Conservation (phyloP, 2,888 invertebrate species). For the Acrocera orbiculus region DNA sequence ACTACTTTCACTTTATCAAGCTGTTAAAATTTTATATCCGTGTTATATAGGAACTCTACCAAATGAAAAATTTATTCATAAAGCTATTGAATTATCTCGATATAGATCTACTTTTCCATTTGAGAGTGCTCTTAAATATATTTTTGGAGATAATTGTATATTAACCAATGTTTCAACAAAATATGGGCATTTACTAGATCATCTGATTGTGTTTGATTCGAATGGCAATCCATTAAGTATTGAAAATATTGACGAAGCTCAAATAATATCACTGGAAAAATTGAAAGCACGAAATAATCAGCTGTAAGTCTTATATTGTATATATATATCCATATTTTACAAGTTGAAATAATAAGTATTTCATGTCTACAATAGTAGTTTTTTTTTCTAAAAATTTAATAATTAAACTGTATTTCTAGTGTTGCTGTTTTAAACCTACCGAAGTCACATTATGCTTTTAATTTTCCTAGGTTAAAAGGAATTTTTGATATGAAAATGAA, state of each 20-base stretch:
- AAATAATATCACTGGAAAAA: neutral
- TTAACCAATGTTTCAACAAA: slow-evolving; percentile 8
- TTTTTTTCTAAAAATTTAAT: too few species aligned
- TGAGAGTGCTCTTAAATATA: slow-evolving; percentile 3
- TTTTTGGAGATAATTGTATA: slow-evolving; percentile 7
- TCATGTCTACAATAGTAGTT: too few species aligned
- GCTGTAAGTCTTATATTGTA: neutral
- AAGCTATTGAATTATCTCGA: slow-evolving; percentile 19
- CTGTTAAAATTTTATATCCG: slow-evolving; percentile 33
- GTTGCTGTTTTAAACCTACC: slow-evolving; percentile 7
- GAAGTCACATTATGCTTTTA: slow-evolving; percentile 5
- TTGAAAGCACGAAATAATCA: neutral
- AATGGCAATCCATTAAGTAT: neutral
- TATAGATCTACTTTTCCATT: slow-evolving; percentile 4
- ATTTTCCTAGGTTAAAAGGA: slow-evolving; percentile 7
- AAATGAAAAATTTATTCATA: slow-evolving; percentile 26
- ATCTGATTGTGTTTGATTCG: slow-evolving; percentile 7
- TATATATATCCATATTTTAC: neutral
- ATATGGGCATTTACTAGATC: slow-evolving; percentile 11
- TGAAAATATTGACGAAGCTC: too few species aligned
- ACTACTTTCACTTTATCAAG: slow-evolving; percentile 38
- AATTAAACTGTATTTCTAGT: slow-evolving; percentile 5
- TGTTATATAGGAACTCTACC: slow-evolving; percentile 31
- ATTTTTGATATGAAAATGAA: slow-evolving; percentile 6
- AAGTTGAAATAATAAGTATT: neutral